These are phyloP conservation scores for Dysmachus trigonus DNA, from an alignment of 2,888 invertebrate species.

Conservation along the genomic window DNA sequence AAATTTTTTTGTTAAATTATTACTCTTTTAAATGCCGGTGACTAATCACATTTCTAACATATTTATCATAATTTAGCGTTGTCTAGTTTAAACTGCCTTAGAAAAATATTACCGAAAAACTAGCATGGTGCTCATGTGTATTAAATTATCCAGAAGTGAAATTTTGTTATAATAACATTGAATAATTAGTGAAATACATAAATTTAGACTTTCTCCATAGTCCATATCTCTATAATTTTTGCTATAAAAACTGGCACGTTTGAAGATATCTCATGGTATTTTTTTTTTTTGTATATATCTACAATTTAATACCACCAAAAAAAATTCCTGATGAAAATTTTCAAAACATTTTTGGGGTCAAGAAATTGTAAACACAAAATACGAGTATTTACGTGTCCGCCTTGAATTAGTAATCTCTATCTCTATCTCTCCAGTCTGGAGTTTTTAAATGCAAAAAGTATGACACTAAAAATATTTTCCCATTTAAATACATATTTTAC, in stretches of 20 bases:
- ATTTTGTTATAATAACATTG: background rate
- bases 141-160: background rate
- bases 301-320: background rate
- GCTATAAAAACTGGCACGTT: background rate
- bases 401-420: background rate
- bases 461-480: background rate
- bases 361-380: background rate
- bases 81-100: background rate
- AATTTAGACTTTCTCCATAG: background rate
- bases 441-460: background rate
- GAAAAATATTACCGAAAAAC: background rate
- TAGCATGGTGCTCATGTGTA: background rate
- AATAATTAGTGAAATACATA: background rate
- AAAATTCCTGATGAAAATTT: background rate
- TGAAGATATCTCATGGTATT: background rate
- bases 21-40: background rate
- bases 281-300: background rate
- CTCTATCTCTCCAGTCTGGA: background rate
- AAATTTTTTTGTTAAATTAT: background rate
- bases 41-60: conserved; percentile 9
- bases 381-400: background rate
- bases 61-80: background rate
- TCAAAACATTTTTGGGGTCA: background rate
- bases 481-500: background rate
- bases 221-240: background rate